Evolutionary conservation across 2,113 vertebrate genomes (phyloP).

Genomic region (Chaenocephalus aceratus): DNA sequence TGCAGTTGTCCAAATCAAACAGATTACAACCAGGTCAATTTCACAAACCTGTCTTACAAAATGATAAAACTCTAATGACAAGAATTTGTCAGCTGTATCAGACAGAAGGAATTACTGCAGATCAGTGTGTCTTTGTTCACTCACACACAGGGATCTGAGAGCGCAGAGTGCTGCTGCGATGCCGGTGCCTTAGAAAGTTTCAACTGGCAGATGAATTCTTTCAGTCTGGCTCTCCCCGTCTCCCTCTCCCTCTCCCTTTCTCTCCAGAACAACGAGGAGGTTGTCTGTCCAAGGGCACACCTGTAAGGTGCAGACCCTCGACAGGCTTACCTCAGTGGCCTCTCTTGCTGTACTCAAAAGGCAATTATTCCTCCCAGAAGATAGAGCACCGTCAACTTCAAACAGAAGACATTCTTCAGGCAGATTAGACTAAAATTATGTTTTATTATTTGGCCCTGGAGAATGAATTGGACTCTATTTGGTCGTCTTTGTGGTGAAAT

Average conservation of each 20-base stretch:
- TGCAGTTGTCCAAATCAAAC: constrained; percentile 58
- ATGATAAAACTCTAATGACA: constrained; percentile 73
- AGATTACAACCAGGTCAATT: constrained; percentile 77
- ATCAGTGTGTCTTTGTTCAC: constrained; percentile 76
- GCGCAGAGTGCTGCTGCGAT: constrained; percentile 45
- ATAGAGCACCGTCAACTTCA: constrained; percentile 95
- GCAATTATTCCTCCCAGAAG: constrained; percentile 92
- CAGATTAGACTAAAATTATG: constrained; percentile 99
- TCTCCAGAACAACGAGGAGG: constrained; percentile 88
- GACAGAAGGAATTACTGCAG: constrained; percentile 63
- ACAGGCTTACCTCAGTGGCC: constrained; percentile 89
- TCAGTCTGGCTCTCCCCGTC: constrained; percentile 52
- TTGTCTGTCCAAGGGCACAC: constrained; percentile 91
- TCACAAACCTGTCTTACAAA: constrained; percentile 62
- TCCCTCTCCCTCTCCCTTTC: constrained; percentile 26
- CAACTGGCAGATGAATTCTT: constrained; percentile 74
- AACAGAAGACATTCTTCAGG: constrained; percentile 92
- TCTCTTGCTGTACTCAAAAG: constrained; percentile 87
- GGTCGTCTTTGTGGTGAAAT: constrained; percentile 92
- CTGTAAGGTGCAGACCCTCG: constrained; percentile 89
- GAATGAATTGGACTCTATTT: constrained; percentile 90
- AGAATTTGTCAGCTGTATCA: constrained; percentile 62
- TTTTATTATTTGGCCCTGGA: constrained; percentile 93
- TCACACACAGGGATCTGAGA: constrained; percentile 62
- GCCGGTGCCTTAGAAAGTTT: constrained; percentile 70